These are phyloP conservation scores for Hypsopygia costalis DNA, from an alignment of 2,888 invertebrate genomes.

Conservation along the genomic window DNA sequence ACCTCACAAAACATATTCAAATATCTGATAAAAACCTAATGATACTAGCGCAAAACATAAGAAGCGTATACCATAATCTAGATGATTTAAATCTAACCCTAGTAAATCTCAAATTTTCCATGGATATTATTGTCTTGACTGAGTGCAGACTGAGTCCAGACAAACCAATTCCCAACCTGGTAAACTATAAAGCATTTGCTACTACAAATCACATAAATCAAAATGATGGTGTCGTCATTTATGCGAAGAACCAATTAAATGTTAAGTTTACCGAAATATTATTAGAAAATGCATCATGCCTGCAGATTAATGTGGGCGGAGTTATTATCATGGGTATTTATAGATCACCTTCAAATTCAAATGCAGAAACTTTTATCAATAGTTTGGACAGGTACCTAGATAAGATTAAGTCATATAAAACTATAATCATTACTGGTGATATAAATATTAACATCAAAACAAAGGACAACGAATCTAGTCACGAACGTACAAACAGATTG, in stretches of 20 bases:
- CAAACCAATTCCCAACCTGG: neutral
- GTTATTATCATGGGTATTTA: neutral
- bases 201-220: neutral
- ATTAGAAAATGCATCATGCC: neutral
- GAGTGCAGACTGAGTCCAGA: neutral
- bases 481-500: too few relatives aligned
- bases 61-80: too few relatives aligned
- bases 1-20: too few relatives aligned
- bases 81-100: too few relatives aligned
- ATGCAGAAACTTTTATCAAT: neutral
- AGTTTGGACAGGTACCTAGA: neutral
- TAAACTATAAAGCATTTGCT: neutral
- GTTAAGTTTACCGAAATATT: neutral
- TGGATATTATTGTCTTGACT: neutral
- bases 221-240: slow-evolving; percentile 1
- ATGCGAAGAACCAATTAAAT: neutral
- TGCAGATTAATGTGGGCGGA: neutral
- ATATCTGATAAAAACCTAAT: too few relatives aligned
- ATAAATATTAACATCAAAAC: too few relatives aligned
- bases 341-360: neutral
- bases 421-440: too few relatives aligned
- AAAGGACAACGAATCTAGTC: too few relatives aligned
- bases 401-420: too few relatives aligned
- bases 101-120: too few relatives aligned
- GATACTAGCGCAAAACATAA: too few relatives aligned